A percentile compares a stretch with the other conserved stretches of the same genome.
These are phyloP conservation scores for Neolamprologus brichardi DNA, from an alignment of 2,113 vertebrate genomes.

Conservation along the genomic window DNA sequence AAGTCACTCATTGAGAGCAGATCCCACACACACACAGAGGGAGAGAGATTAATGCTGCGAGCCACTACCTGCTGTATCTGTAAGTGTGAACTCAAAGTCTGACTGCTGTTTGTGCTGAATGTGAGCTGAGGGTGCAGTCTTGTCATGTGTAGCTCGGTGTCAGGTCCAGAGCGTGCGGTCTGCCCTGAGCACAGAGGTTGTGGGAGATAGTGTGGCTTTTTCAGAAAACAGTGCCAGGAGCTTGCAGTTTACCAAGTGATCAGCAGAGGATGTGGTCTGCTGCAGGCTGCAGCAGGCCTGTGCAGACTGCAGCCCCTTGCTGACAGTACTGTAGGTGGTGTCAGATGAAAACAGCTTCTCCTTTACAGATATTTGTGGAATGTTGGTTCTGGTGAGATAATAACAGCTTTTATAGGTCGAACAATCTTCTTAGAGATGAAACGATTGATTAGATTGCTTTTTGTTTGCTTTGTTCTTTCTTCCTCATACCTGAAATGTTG, in stretches of 20 bases:
- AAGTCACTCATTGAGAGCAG: neutral
- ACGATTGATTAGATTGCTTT: neutral
- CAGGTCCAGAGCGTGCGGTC: neutral
- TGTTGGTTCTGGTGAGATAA: neutral
- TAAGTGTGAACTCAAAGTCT: constrained; percentile 25
- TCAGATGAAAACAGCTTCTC: neutral
- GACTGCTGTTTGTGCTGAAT: neutral
- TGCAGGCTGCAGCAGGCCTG: constrained; percentile 20
- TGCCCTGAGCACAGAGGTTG: neutral
- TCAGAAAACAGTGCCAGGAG: neutral
- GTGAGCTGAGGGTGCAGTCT: neutral
- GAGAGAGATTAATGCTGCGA: neutral
- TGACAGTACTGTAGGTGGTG: neutral
- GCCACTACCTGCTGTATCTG: neutral
- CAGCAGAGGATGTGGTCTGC: constrained; percentile 35
- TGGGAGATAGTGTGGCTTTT: neutral
- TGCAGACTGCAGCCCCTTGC: neutral
- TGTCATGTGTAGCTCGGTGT: neutral
- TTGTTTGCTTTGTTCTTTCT: neutral
- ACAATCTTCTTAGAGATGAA: neutral
- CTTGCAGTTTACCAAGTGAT: neutral
- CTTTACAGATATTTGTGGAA: neutral
- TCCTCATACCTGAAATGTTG: neutral
- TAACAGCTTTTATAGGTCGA: neutral
- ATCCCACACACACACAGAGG: neutral